A percentile compares a stretch with the other conserved stretches of the same genome.
phyloP scores from a whole-genome alignment of 2,888 invertebrate genomes.

The Teleiodes luculella region DNA sequence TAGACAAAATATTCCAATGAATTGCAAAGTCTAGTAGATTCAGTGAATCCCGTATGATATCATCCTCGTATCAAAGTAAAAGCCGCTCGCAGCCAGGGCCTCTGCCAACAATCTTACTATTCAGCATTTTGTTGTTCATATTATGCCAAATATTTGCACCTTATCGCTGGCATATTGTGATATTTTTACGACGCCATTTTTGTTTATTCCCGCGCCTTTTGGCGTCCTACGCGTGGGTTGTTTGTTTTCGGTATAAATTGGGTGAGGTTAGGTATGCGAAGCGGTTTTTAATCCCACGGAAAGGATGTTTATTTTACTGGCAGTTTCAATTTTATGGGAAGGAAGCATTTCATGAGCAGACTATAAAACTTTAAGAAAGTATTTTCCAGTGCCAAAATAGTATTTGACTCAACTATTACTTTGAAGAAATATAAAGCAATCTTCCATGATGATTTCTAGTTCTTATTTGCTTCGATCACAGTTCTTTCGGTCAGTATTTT shows the following conservation, averaged over 20 bases:
- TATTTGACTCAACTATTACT: neutral
- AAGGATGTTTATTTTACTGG: constrained; percentile 29
- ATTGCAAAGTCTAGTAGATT: constrained; percentile 3
- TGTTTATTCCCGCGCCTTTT: constrained; percentile 48
- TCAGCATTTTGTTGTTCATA: constrained; percentile 63
- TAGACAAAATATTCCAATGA: neutral
- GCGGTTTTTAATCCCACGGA: constrained; percentile 21
- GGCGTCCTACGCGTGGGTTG: constrained; percentile 43
- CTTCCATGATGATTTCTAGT: neutral
- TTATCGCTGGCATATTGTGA: constrained; percentile 54
- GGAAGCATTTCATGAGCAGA: constrained; percentile 7
- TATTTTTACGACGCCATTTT: constrained; percentile 58
- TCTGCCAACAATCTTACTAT: constrained; percentile 65
- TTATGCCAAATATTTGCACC: constrained; percentile 68
- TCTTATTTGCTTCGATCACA: neutral
- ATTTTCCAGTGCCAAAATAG: neutral
- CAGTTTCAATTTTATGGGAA: constrained; percentile 9
- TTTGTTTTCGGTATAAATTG: constrained; percentile 36
- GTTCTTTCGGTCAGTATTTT: constrained; percentile 6
- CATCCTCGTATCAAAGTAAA: constrained; percentile 37
- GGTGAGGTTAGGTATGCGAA: constrained; percentile 29
- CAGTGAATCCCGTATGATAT: constrained; percentile 43
- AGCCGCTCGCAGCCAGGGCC: constrained; percentile 41
- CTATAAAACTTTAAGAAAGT: neutral
- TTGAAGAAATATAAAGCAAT: neutral